Evolutionary conservation across 2,797 vertebrate genomes (phyloP).

Genomic region (Acipenser transmontanus): DNA sequence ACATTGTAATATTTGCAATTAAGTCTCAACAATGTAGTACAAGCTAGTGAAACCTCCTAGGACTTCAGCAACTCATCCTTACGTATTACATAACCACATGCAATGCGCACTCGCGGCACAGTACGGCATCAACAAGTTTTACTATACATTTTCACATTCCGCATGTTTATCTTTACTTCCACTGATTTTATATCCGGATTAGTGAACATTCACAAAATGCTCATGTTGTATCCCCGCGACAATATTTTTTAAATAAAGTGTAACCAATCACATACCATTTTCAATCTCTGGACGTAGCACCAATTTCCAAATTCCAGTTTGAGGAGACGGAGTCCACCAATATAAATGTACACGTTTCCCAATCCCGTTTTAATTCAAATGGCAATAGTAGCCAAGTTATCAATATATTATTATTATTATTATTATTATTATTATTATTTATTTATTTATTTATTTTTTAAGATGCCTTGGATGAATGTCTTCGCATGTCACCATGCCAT

Average conservation of each 20-base stretch:
- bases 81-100: not conserved
- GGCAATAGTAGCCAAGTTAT: not conserved
- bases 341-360: too few relatives aligned
- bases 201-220: not conserved
- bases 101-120: not conserved
- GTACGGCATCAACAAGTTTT: not conserved
- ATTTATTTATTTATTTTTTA: too few relatives aligned
- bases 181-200: not conserved
- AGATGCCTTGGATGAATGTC: constrained; percentile 3
- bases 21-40: too few relatives aligned
- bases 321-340: too few relatives aligned
- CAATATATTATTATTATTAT: too few relatives aligned
- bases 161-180: not conserved
- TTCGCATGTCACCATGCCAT: constrained; percentile 28
- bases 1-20: too few relatives aligned
- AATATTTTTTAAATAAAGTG: not conserved
- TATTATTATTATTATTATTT: too few relatives aligned
- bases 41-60: too few relatives aligned
- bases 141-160: not conserved
- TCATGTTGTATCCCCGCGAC: not conserved
- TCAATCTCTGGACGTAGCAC: constrained; percentile 21
- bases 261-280: constrained; percentile 34
- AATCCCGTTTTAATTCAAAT: too few relatives aligned
- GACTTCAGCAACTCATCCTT: too few relatives aligned
- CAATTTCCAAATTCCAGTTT: too few relatives aligned